A percentile compares a stretch with the other conserved stretches of the same genome.
Evolutionary conservation across 2,888 invertebrate species (phyloP).

Genomic region (Cheiracanthium punctorium): DNA sequence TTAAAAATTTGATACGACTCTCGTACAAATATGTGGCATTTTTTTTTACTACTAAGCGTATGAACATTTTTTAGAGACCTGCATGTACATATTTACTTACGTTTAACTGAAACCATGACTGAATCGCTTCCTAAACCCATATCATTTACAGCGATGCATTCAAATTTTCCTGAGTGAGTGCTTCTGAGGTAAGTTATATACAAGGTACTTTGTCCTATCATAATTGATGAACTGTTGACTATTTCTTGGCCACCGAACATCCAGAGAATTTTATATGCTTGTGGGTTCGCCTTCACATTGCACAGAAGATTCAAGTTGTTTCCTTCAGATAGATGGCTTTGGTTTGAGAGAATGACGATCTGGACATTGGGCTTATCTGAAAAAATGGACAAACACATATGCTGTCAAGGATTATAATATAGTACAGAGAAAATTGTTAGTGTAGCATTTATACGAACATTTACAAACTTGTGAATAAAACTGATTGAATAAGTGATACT

Average conservation of each 20-base stretch:
- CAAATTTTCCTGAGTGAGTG: constrained; percentile 29
- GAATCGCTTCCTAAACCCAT: constrained; percentile 24
- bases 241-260: constrained; percentile 7
- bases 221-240: background rate
- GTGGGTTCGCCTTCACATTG: constrained; percentile 30
- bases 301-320: constrained; percentile 16
- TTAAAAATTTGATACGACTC: too few relatives aligned
- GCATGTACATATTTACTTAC: constrained; percentile 30
- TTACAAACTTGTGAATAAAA: too few relatives aligned
- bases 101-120: constrained; percentile 4
- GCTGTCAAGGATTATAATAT: too few relatives aligned
- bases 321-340: constrained; percentile 1
- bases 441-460: too few relatives aligned
- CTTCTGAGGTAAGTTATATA: background rate
- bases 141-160: constrained; percentile 21
- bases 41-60: too few relatives aligned
- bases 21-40: too few relatives aligned
- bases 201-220: background rate
- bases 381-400: too few relatives aligned
- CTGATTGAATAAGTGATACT: too few relatives aligned
- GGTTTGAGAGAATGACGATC: background rate
- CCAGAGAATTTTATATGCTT: constrained; percentile 23
- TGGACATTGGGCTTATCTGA: constrained; percentile 37
- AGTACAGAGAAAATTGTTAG: too few relatives aligned
- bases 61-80: too few relatives aligned